Base-by-base conservation (phyloP, 2,797 vertebrate species). In the Argentina silus region DNA sequence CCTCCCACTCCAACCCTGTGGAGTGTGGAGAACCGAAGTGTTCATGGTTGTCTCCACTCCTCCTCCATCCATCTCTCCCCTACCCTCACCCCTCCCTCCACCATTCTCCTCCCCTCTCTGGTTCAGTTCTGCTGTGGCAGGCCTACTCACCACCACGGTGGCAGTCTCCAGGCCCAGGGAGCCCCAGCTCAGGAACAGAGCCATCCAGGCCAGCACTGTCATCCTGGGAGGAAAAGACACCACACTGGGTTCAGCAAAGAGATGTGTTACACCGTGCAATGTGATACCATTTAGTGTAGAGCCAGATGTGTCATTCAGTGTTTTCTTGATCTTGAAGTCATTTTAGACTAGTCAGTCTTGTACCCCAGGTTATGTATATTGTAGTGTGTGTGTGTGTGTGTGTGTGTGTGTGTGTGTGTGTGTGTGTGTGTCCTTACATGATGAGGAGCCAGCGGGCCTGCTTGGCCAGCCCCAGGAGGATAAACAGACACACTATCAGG, bases 391-490 rank as follows among this genome's bases (percentile, higher is more conserved):
- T n/a, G 68, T 64, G 51, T 36, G 15, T 57, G 48, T 61, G 42
- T 56, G 69, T 67, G 76, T 67, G 76, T 55, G 75, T 77, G 76
- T 78, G 65, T 70, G 67, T 67, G 57, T 55, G 63, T 76, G n/a
- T 75, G 67, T 78, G 61, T 70, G 61, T 21, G 14, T 68, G 17
- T 59, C 36, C 96, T 95, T 83, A 98, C 96, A 97, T 81, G 69
- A 95, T 94, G 82, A 98, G 95, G 73, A 98, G 95, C 96, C 96
- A 98, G 84, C 95, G 96, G 76, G 95, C 95, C 81, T 97, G 96
- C 84, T 96, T 97, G 9, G 96, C 96, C 83, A 98, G 88, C 69
- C 96, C 96, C 78, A 98, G 92, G 74, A 98, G 91, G 72, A 96
- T 96, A 91, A 98, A 97, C 59, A 98, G 92, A 86, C 95, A 96